phyloP scores from a whole-genome alignment of 1,140 invertebrate species.

The Pectinophora gossypiella region DNA sequence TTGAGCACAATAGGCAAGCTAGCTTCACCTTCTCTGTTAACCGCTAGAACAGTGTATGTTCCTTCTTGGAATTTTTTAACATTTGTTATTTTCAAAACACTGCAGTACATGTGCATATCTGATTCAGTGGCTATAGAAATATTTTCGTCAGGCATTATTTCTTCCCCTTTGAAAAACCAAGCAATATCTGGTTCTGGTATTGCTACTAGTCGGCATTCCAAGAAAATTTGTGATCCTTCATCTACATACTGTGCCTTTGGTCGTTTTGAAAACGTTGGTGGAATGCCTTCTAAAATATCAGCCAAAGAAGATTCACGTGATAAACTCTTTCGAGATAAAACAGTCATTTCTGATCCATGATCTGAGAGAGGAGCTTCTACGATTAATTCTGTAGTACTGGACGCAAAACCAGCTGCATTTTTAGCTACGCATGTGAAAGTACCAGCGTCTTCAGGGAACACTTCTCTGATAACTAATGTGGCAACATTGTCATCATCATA shows the following conservation, averaged over 20 bases:
- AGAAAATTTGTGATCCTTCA: slow-evolving; percentile 85
- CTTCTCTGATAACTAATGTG: slow-evolving; percentile 94
- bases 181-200: slow-evolving; percentile 92
- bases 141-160: slow-evolving; percentile 80
- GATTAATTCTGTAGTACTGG: slow-evolving; percentile 91
- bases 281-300: slow-evolving; percentile 93
- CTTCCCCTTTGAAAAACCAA: slow-evolving; percentile 87
- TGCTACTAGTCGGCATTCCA: slow-evolving; percentile 91
- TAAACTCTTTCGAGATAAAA: slow-evolving; percentile 86
- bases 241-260: slow-evolving; percentile 89
- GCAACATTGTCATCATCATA: slow-evolving; percentile 95
- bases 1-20: slow-evolving; percentile 88
- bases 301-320: slow-evolving; percentile 93
- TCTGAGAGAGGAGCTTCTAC: slow-evolving; percentile 92
- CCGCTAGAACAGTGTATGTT: slow-evolving; percentile 90
- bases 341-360: slow-evolving; percentile 90
- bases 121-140: slow-evolving; percentile 85
- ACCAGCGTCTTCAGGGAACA: slow-evolving; percentile 97
- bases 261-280: slow-evolving; percentile 93
- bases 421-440: slow-evolving; percentile 97
- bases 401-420: slow-evolving; percentile 94
- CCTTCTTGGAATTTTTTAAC: slow-evolving; percentile 89
- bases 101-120: slow-evolving; percentile 93
- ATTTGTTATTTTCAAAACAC: slow-evolving; percentile 86
- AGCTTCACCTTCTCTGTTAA: slow-evolving; percentile 93